Percentiles rank a stretch among this genome's conserved stretches.
Evolutionary conservation across 2,888 invertebrate species (phyloP).

Genomic region (Malthinus seriepunctatus): DNA sequence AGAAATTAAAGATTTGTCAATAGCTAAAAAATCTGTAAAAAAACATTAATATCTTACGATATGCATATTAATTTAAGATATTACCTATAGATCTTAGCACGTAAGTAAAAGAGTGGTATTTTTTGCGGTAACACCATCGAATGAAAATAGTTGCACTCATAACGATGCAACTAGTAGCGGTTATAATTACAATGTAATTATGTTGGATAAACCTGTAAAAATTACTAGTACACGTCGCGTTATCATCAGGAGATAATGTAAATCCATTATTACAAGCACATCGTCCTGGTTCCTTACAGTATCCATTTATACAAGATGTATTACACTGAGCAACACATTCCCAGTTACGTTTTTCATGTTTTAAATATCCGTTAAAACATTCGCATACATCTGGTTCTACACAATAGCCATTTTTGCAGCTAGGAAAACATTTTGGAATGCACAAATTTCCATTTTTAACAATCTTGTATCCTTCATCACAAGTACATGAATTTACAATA

Average conservation of each 20-base stretch:
- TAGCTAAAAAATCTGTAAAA: too few relatives aligned
- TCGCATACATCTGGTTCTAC: conserved; percentile 43
- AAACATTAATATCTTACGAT: too few relatives aligned
- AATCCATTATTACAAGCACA: conserved; percentile 44
- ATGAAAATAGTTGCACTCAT: too few relatives aligned
- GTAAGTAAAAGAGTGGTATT: too few relatives aligned
- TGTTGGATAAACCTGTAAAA: too few relatives aligned
- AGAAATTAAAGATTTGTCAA: too few relatives aligned
- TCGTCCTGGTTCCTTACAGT: conserved; percentile 41
- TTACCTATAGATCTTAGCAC: too few relatives aligned
- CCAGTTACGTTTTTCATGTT: conserved; percentile 9
- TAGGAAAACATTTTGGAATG: conserved; percentile 36
- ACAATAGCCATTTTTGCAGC: conserved; percentile 50
- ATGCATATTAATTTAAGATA: too few relatives aligned
- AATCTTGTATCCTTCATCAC: conserved; percentile 11
- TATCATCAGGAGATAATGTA: conserved; percentile 1
- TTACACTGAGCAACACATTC: conserved; percentile 28
- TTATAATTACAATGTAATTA: too few relatives aligned
- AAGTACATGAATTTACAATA: not conserved
- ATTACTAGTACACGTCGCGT: conserved; percentile 8
- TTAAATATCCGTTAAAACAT: conserved; percentile 45
- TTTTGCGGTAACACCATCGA: too few relatives aligned
- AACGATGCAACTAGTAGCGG: too few relatives aligned
- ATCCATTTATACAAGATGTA: conserved; percentile 46
- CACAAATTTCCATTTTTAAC: conserved; percentile 22